Conservation (phyloP, 2,113 vertebrate genomes). For the Apaloderma vittatum region DNA sequence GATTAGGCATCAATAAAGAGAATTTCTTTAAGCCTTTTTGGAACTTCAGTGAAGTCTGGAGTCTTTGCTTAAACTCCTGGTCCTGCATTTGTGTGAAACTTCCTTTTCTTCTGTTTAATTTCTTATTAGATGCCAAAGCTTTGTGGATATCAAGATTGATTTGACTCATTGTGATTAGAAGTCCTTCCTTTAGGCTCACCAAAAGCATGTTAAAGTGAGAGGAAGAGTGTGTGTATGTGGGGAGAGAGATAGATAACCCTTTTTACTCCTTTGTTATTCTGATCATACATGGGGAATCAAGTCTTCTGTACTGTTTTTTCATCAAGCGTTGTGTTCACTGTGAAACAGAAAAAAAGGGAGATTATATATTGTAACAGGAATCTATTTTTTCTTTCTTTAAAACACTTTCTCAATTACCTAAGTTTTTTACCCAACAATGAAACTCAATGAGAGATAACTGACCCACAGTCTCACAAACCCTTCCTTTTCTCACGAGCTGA, state of each 20-base stretch:
- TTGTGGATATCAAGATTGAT: background rate
- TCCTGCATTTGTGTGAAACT: background rate
- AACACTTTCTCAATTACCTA: background rate
- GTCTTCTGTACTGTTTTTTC: background rate
- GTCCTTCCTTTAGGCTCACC: background rate
- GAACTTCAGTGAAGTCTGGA: background rate
- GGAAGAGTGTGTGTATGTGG: background rate
- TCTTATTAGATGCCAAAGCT: background rate
- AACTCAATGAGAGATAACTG: constrained; percentile 26
- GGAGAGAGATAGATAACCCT: background rate
- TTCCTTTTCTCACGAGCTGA: background rate
- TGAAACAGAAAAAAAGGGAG: background rate
- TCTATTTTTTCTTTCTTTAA: constrained; percentile 14
- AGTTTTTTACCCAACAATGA: background rate
- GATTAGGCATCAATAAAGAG: background rate
- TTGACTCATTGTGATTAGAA: background rate
- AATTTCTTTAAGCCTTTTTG: background rate
- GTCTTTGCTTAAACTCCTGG: background rate
- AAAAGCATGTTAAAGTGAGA: background rate
- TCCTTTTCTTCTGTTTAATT: background rate
- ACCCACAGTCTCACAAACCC: background rate
- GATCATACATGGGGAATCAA: background rate
- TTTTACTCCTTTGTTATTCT: background rate
- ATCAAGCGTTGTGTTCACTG: background rate
- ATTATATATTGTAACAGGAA: background rate